Percentiles rank a stretch among this genome's conserved stretches.
These are phyloP conservation scores for Monochamus saltuarius DNA, from an alignment of 1,140 invertebrate genomes.

Conservation along the genomic window DNA sequence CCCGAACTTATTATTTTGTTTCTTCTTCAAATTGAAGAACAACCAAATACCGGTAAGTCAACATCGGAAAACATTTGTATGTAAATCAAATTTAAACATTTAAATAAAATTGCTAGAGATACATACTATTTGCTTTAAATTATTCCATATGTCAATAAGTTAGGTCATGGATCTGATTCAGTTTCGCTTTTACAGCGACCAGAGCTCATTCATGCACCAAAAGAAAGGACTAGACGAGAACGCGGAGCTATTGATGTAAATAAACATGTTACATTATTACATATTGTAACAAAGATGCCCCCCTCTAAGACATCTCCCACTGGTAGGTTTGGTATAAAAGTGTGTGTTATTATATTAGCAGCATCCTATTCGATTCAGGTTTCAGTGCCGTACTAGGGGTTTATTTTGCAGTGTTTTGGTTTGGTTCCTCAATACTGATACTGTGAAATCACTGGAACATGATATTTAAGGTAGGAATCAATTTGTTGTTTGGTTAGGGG, in stretches of 20 bases:
- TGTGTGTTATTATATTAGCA: slow-evolving; percentile 19
- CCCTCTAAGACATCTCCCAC: slow-evolving; percentile 21
- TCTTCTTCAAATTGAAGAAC: too few species aligned
- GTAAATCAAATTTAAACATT: too few species aligned
- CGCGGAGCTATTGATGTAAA: background rate
- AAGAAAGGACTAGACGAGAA: too few species aligned
- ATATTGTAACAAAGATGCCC: slow-evolving; percentile 20
- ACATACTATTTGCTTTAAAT: too few species aligned
- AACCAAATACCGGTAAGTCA: too few species aligned
- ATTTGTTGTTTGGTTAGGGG: background rate
- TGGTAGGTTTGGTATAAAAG: slow-evolving; percentile 17
- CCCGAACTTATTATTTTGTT: too few species aligned
- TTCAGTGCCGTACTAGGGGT: slow-evolving; percentile 16
- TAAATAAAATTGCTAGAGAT: too few species aligned
- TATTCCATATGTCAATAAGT: too few species aligned
- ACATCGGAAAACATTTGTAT: too few species aligned
- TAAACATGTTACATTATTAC: slow-evolving; percentile 18
- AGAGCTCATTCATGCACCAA: too few species aligned
- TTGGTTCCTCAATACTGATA: background rate
- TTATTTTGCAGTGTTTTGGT: background rate
- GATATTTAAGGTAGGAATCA: slow-evolving; percentile 15
- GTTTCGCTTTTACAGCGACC: too few species aligned
- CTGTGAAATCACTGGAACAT: slow-evolving; percentile 5
- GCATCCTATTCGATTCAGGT: slow-evolving; percentile 21
- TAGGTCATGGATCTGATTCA: too few species aligned